Conservation (phyloP, 2,888 invertebrate species). For the Eupithecia insigniata region DNA sequence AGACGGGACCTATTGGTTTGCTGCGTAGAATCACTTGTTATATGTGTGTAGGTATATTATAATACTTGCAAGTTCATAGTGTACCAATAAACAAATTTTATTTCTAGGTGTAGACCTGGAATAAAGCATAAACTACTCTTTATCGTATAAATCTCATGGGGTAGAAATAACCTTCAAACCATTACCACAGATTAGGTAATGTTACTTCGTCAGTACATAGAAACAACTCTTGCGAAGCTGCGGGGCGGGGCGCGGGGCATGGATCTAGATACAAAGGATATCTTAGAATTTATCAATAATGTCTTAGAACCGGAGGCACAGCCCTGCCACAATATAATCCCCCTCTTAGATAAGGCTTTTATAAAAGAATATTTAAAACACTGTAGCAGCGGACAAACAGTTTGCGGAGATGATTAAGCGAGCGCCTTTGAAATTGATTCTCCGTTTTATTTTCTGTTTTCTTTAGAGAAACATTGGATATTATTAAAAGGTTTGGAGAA, state of each 20-base stretch:
- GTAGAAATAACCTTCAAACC: neutral
- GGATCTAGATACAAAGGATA: neutral
- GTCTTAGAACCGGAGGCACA: conserved; percentile 2
- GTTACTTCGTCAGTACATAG: too few relatives aligned
- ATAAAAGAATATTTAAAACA: conserved; percentile 31
- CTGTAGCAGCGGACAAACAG: conserved; percentile 26
- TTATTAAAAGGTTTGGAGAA: neutral
- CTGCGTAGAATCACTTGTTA: too few relatives aligned
- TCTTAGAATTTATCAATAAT: neutral
- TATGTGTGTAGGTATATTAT: too few relatives aligned
- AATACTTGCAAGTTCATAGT: too few relatives aligned
- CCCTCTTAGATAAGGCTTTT: conserved; percentile 19
- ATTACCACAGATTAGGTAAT: too few relatives aligned
- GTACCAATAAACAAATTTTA: too few relatives aligned
- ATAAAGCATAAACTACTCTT: neutral
- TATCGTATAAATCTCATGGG: neutral
- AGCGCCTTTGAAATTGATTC: conserved; percentile 32
- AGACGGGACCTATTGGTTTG: too few relatives aligned
- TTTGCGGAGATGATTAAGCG: conserved; percentile 26
- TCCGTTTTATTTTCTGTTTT: conserved; percentile 15
- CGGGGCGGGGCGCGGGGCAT: too few relatives aligned
- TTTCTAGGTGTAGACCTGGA: neutral
- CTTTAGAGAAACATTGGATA: conserved; percentile 2
- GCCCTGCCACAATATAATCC: conserved; percentile 12
- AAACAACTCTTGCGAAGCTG: neutral